Conservation (phyloP, 2,888 invertebrate species). For the Catocala nupta region DNA sequence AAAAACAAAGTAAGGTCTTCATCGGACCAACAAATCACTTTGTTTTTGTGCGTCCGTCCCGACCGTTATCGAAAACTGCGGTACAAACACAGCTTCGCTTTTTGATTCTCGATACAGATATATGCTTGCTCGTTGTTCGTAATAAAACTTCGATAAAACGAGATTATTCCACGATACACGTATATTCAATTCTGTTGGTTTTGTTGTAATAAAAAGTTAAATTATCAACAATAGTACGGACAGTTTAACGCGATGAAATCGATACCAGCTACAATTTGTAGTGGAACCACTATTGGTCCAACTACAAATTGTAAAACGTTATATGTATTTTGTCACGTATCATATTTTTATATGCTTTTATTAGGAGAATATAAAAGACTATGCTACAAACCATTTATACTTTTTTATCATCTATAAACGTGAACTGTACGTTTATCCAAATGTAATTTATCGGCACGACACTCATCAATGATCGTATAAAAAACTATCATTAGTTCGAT, state of each 20-base stretch:
- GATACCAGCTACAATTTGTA: conserved; percentile 35
- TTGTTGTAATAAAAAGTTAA: conserved; percentile 47
- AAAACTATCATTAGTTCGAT: conserved; percentile 1
- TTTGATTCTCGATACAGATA: conserved; percentile 52
- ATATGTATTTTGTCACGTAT: conserved; percentile 30
- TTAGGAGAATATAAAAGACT: conserved; percentile 24
- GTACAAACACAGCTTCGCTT: conserved; percentile 65
- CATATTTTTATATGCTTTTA: conserved; percentile 43
- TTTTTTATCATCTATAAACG: not conserved
- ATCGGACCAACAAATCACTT: conserved; percentile 77
- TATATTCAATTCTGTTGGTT: conserved; percentile 28
- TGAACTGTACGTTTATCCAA: not conserved
- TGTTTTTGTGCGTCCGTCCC: conserved; percentile 62
- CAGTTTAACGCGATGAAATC: conserved; percentile 42
- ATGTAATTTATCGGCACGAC: no score
- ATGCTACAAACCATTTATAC: not conserved
- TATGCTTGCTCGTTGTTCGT: conserved; percentile 43
- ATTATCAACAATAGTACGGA: conserved; percentile 44
- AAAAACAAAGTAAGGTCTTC: conserved; percentile 73
- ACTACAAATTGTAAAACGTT: conserved; percentile 9
- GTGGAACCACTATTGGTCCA: conserved; percentile 13
- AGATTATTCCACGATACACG: conserved; percentile 44
- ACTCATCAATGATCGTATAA: not conserved
- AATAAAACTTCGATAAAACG: conserved; percentile 56
- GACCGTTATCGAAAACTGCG: conserved; percentile 55